phyloP scores from a whole-genome alignment of 2,888 invertebrate species.

The Melieria picta region DNA sequence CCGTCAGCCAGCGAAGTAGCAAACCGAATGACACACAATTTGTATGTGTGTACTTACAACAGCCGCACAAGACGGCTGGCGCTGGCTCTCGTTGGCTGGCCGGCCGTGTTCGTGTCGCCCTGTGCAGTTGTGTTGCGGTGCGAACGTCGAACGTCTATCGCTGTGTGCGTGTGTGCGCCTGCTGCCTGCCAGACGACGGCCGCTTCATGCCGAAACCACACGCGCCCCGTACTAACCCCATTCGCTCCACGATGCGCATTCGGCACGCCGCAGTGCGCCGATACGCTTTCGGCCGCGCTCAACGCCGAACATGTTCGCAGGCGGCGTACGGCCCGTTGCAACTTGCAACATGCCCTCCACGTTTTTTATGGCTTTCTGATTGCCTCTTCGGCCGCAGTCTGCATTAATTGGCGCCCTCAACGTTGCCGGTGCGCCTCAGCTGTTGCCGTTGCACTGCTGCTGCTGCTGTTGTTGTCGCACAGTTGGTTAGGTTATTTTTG shows the following conservation, averaged over 20 bases:
- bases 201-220: no score
- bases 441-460: not conserved
- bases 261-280: no score
- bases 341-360: no score
- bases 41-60: constrained; percentile 9
- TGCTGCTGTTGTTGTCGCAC: constrained; percentile 3
- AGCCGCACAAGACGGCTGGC: not conserved
- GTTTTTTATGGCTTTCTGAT: no score
- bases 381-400: no score
- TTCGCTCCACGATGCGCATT: no score
- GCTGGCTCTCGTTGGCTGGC: no score
- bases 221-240: no score
- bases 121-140: constrained; percentile 24
- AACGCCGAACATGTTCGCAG: no score
- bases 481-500: not conserved
- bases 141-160: no score
- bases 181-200: not conserved
- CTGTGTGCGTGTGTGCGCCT: not conserved
- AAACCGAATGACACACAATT: constrained; percentile 45
- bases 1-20: constrained; percentile 55
- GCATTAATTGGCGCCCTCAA: not conserved
- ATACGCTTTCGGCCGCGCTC: no score
- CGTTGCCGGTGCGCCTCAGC: not conserved
- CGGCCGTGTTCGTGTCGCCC: not conserved
- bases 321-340: no score